These are phyloP conservation scores for Panorpa germanica DNA, from an alignment of 2,888 invertebrate genomes.

Conservation along the genomic window DNA sequence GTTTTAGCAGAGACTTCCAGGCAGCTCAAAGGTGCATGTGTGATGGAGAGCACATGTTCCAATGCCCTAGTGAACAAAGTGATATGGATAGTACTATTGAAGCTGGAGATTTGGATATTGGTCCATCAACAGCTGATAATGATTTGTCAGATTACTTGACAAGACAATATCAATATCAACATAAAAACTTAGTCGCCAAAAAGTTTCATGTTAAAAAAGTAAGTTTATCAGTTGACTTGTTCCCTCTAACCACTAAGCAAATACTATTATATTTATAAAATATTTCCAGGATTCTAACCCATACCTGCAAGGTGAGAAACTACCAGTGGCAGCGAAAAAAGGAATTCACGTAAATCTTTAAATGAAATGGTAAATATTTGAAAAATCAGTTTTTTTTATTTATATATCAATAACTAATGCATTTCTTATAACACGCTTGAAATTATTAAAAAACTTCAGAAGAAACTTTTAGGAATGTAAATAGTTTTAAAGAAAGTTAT, in stretches of 20 bases:
- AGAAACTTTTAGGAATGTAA: too few relatives aligned
- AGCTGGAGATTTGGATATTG: not conserved
- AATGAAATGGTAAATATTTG: too few relatives aligned
- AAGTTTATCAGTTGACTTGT: slow-evolving; percentile 11
- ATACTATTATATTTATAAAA: not conserved
- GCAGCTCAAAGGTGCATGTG: slow-evolving; percentile 91
- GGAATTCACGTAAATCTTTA: slow-evolving; percentile 70
- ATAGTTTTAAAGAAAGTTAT: too few relatives aligned
- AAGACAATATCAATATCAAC: slow-evolving; percentile 28
- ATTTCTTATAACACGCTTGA: too few relatives aligned
- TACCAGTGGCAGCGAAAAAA: slow-evolving; percentile 87
- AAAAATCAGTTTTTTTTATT: too few relatives aligned
- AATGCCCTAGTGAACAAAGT: slow-evolving; percentile 43
- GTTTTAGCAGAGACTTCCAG: slow-evolving; percentile 86
- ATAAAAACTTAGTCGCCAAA: slow-evolving; percentile 57
- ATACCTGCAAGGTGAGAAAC: slow-evolving; percentile 64
- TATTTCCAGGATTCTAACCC: slow-evolving; percentile 55
- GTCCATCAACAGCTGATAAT: slow-evolving; percentile 20
- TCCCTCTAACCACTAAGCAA: slow-evolving; percentile 9
- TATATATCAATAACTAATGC: too few relatives aligned
- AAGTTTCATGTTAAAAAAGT: slow-evolving; percentile 44
- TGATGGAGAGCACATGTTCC: slow-evolving; percentile 94
- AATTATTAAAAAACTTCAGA: too few relatives aligned
- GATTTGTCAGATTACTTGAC: slow-evolving; percentile 48
- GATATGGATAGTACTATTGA: too few relatives aligned